These are phyloP conservation scores for Drosophila diplacantha DNA, from an alignment of 2,888 invertebrate species.

Conservation along the genomic window DNA sequence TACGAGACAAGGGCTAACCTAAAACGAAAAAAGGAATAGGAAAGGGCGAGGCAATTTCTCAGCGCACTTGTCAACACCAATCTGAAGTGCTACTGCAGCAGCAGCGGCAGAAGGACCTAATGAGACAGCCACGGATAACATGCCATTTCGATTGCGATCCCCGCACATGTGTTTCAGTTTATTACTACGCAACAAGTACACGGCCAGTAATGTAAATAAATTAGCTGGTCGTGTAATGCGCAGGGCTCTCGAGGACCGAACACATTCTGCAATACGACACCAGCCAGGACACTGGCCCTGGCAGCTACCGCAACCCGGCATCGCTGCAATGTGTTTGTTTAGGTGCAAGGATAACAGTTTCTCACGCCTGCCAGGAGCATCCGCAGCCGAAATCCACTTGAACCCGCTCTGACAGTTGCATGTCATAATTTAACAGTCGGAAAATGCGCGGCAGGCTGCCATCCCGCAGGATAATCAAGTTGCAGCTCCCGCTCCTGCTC, in stretches of 20 bases:
- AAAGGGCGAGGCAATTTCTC: slow-evolving; percentile 69
- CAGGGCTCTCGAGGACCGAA: slow-evolving; percentile 24
- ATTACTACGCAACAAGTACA: slow-evolving; percentile 37
- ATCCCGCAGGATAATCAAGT: slow-evolving; percentile 44
- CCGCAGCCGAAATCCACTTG: slow-evolving; percentile 46
- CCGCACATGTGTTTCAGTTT: slow-evolving; percentile 50
- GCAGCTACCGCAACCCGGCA: slow-evolving; percentile 53
- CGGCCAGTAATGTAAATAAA: slow-evolving; percentile 55
- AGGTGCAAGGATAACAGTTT: slow-evolving; percentile 66
- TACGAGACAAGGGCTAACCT: slow-evolving; percentile 1
- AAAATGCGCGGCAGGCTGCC: slow-evolving; percentile 54
- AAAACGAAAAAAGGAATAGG: slow-evolving; percentile 12
- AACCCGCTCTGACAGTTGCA: slow-evolving; percentile 67
- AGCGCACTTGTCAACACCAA: slow-evolving; percentile 75
- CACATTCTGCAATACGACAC: slow-evolving; percentile 55
- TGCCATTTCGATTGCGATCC: slow-evolving; percentile 28
- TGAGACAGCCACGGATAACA: slow-evolving; percentile 31
- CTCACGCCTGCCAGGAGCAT: slow-evolving; percentile 56
- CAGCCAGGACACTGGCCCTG: slow-evolving; percentile 29
- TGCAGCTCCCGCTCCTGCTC: slow-evolving; percentile 46
- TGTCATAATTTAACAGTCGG: slow-evolving; percentile 69
- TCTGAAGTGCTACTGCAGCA: slow-evolving; percentile 65
- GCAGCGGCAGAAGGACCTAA: slow-evolving; percentile 37
- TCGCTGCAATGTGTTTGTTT: slow-evolving; percentile 57
- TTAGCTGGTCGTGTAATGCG: slow-evolving; percentile 49